phyloP scores from a whole-genome alignment of 2,888 invertebrate genomes.

The Hyppa rectilinea region DNA sequence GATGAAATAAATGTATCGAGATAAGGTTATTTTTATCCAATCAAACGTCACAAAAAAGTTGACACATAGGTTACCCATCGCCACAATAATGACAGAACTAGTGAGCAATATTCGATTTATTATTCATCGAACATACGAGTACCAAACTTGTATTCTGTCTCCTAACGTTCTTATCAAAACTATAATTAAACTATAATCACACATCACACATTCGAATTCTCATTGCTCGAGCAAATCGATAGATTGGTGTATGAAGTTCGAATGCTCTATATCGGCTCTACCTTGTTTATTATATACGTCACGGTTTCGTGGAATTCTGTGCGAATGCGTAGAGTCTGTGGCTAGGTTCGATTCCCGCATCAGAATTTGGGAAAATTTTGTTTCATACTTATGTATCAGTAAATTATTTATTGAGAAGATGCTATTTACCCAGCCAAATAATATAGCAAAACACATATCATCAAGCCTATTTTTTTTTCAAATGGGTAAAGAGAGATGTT shows the following conservation, averaged over 20 bases:
- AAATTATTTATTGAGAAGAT: background rate
- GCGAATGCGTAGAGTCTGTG: background rate
- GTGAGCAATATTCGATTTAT: background rate
- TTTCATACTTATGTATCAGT: background rate
- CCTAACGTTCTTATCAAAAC: conserved; percentile 6
- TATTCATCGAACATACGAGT: too few species aligned
- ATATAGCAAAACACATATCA: background rate
- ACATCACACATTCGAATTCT: background rate
- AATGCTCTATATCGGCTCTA: background rate
- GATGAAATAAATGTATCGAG: too few species aligned
- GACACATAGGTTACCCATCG: background rate
- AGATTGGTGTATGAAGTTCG: background rate
- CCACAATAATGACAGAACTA: conserved; percentile 10
- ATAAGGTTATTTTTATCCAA: conserved; percentile 22
- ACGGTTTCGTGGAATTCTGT: background rate
- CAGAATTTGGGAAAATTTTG: background rate
- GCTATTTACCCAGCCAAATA: background rate
- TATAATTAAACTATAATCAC: too few species aligned
- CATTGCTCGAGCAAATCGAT: background rate
- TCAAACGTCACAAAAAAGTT: conserved; percentile 31
- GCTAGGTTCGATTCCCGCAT: background rate
- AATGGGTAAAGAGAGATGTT: background rate
- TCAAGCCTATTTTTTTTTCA: background rate
- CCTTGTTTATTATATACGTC: background rate
- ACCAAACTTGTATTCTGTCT: conserved; percentile 1